Percentiles rank a stretch among this genome's conserved stretches.
These are phyloP conservation scores for Meda fulgida DNA, from an alignment of 2,797 vertebrate species.

Conservation along the genomic window DNA sequence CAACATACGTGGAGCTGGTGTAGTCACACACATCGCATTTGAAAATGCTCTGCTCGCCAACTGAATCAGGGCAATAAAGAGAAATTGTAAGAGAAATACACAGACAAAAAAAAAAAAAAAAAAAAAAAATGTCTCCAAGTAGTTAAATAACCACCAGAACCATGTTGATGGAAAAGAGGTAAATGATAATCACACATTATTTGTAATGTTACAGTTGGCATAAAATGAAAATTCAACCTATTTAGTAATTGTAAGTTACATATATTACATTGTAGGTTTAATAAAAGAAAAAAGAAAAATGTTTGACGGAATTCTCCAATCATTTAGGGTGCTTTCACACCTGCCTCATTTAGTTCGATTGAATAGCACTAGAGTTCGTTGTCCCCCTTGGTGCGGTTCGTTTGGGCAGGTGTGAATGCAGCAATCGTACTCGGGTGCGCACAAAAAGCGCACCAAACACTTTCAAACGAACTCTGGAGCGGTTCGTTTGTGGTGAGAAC, in stretches of 20 bases:
- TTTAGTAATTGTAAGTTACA: neutral
- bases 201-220: neutral
- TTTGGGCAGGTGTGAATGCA: too few species aligned
- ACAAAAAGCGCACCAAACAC: too few species aligned
- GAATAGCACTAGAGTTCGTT: too few species aligned
- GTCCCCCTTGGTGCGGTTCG: too few species aligned
- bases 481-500: too few species aligned
- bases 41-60: constrained; percentile 83
- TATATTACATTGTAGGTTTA: neutral
- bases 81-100: constrained; percentile 52
- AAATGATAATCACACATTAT: too few species aligned
- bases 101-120: neutral
- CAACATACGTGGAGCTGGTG: constrained; percentile 93
- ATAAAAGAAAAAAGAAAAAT: neutral
- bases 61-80: constrained; percentile 67
- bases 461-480: too few species aligned
- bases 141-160: neutral
- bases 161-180: neutral
- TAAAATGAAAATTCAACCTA: neutral
- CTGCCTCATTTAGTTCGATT: too few species aligned
- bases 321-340: too few species aligned
- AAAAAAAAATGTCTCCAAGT: neutral
- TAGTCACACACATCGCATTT: constrained; percentile 95
- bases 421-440: too few species aligned
- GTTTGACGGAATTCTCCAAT: neutral